phyloP scores from a whole-genome alignment of 2,888 invertebrate species.

The Scrobipalpa costella region DNA sequence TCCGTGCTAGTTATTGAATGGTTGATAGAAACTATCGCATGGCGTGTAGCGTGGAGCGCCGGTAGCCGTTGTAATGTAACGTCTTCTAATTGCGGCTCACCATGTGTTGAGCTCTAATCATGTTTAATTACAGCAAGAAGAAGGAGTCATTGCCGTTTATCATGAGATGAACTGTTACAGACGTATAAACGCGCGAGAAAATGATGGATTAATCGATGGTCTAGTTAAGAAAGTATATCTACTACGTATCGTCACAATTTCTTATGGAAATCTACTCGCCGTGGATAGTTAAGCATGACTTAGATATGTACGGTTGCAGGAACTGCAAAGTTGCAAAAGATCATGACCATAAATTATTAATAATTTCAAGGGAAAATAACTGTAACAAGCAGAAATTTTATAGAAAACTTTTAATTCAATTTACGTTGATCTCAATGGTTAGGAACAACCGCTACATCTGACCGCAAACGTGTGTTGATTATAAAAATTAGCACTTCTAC shows the following conservation, averaged over 20 bases:
- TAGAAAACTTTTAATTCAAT: conserved; percentile 6
- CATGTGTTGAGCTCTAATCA: conserved; percentile 79
- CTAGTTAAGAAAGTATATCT: conserved; percentile 38
- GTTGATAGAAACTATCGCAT: conserved; percentile 66
- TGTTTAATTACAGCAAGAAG: conserved; percentile 73
- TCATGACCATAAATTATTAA: neutral
- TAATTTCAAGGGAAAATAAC: neutral
- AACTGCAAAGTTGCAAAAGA: neutral
- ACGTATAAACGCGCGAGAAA: conserved; percentile 64
- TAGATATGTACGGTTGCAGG: neutral
- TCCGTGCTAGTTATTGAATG: conserved; percentile 71
- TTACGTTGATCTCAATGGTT: neutral
- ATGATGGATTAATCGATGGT: conserved; percentile 56
- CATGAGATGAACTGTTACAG: conserved; percentile 80
- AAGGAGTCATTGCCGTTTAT: conserved; percentile 77
- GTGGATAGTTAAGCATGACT: conserved; percentile 17
- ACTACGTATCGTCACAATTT: conserved; percentile 24
- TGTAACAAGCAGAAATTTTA: neutral
- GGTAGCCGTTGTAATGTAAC: conserved; percentile 74
- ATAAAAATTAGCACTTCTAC: conserved; percentile 16
- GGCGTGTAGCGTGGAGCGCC: conserved; percentile 63
- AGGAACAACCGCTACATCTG: conserved; percentile 4
- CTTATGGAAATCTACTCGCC: conserved; percentile 6
- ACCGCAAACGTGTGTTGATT: conserved; percentile 21
- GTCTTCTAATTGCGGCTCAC: conserved; percentile 74